A percentile compares a stretch with the other conserved stretches of the same genome.
These are phyloP conservation scores for Whitmania pigra DNA, from an alignment of 1,140 invertebrate genomes.

Conservation along the genomic window DNA sequence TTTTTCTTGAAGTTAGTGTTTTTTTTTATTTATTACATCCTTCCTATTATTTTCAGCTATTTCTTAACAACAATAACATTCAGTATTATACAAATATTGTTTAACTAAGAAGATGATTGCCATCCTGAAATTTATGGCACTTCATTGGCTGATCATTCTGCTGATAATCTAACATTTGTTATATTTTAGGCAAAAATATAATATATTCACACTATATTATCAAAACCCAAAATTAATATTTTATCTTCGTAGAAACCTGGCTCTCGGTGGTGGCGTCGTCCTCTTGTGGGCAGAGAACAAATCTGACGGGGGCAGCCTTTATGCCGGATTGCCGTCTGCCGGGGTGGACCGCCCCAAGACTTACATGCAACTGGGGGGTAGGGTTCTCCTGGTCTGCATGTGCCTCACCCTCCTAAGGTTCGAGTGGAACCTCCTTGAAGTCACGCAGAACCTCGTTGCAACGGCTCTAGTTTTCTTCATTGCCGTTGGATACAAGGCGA, in stretches of 20 bases:
- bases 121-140: neutral
- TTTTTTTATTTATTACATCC: neutral
- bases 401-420: slow-evolving; percentile 89
- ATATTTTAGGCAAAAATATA: neutral
- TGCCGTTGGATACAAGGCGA: slow-evolving; percentile 58
- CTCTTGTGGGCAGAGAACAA: slow-evolving; percentile 85
- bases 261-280: slow-evolving; percentile 84
- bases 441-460: slow-evolving; percentile 78
- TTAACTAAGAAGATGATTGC: neutral
- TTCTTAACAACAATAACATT: neutral
- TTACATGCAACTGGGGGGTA: slow-evolving; percentile 85
- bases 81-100: neutral
- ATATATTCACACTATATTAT: no score
- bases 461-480: slow-evolving; percentile 88
- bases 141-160: neutral
- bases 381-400: slow-evolving; percentile 94
- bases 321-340: slow-evolving; percentile 91
- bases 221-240: slow-evolving; percentile 28
- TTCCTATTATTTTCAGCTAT: neutral
- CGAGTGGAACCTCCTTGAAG: slow-evolving; percentile 53
- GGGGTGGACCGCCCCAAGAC: slow-evolving; percentile 96
- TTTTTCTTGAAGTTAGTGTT: slow-evolving; percentile 57
- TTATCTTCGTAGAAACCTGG: slow-evolving; percentile 63
- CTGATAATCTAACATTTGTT: neutral
- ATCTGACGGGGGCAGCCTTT: slow-evolving; percentile 73